Conservation (phyloP, 2,113 vertebrate species). For the Scomber colias region DNA sequence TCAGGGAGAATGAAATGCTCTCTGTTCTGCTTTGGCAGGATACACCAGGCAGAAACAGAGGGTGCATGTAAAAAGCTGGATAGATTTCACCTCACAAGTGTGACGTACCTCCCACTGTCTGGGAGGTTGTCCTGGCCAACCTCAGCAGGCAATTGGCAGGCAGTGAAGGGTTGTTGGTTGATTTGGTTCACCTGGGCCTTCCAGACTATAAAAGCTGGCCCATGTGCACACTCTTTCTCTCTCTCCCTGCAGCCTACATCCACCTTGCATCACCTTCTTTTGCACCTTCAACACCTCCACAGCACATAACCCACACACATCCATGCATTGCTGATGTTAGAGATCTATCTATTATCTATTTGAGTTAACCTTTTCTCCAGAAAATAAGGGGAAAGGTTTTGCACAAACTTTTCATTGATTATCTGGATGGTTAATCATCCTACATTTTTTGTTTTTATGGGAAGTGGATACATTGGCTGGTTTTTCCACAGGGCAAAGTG, state of each 20-base stretch:
- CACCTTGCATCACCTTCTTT: neutral
- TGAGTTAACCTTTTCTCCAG: neutral
- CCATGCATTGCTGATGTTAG: too few species aligned
- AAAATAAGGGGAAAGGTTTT: neutral
- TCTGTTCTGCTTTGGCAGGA: too few species aligned
- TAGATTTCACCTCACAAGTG: too few species aligned
- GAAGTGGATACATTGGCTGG: slow-evolving; percentile 22
- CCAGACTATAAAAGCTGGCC: neutral
- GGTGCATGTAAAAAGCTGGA: too few species aligned
- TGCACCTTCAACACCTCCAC: neutral
- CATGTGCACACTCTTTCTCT: neutral
- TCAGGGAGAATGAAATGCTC: too few species aligned
- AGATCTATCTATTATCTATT: too few species aligned
- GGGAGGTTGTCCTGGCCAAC: neutral
- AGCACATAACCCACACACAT: too few species aligned
- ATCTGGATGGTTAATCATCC: neutral
- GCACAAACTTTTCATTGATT: neutral
- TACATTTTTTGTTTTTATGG: neutral
- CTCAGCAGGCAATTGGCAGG: neutral
- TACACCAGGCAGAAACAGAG: too few species aligned
- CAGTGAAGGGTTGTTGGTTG: slow-evolving; percentile 7
- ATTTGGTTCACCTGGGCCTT: neutral
- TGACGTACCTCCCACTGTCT: neutral
- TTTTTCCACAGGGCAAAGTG: neutral
- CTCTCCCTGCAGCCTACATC: neutral